Evolutionary conservation across 2,888 invertebrate genomes (phyloP).

Genomic region (Xestia rhomboidea): DNA sequence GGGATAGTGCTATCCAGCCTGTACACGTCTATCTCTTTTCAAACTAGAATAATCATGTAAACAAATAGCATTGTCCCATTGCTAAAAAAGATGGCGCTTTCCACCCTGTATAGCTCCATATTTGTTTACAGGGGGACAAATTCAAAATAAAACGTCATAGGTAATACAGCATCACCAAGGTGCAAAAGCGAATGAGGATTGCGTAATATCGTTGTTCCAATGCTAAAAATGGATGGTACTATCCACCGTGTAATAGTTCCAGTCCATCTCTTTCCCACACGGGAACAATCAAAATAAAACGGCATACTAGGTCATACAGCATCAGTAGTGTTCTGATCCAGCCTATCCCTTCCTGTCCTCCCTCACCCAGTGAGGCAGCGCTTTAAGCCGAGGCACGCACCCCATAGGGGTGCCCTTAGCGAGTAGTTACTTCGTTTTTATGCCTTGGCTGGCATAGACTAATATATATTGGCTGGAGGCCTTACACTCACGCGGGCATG

Average conservation of each 20-base stretch:
- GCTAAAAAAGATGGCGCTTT: background rate
- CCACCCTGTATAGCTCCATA: background rate
- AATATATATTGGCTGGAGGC: background rate
- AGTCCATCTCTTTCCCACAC: no score
- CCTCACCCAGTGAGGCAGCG: background rate
- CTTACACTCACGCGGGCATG: no score
- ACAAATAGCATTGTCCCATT: background rate
- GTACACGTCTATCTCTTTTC: background rate
- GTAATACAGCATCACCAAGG: background rate
- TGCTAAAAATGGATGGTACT: background rate
- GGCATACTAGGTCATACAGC: no score
- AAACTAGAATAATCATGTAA: background rate
- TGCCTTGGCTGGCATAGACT: background rate
- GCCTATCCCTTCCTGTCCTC: no score
- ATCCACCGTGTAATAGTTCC: no score
- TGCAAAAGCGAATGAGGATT: slow-evolving; percentile 43
- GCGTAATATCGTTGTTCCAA: slow-evolving; percentile 39
- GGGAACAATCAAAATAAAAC: no score
- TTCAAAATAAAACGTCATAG: background rate
- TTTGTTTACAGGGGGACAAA: background rate
- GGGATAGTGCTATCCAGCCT: background rate
- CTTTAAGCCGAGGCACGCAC: background rate
- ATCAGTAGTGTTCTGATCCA: no score
- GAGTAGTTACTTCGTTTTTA: background rate
- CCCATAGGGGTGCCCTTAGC: background rate